Percentiles rank a stretch among this genome's conserved stretches.
Conservation (phyloP, 2,797 vertebrate species). For the Glossophaga mutica region DNA sequence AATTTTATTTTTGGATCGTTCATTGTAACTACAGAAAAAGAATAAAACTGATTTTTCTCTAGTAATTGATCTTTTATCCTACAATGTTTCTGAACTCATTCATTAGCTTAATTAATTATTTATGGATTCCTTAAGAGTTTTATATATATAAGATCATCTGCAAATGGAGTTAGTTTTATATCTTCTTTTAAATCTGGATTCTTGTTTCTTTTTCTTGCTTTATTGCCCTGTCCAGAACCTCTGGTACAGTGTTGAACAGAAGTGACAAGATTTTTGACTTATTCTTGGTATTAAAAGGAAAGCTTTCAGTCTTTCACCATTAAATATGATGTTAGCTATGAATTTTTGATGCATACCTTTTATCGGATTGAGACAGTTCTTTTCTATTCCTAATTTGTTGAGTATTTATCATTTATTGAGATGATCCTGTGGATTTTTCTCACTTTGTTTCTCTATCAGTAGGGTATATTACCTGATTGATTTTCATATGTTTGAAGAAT, state of each 20-base stretch:
- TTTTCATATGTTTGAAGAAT: neutral
- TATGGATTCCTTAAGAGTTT: neutral
- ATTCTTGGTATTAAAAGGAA: neutral
- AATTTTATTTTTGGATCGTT: neutral
- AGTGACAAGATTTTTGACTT: neutral
- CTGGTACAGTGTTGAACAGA: neutral
- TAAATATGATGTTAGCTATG: neutral
- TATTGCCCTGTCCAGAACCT: neutral
- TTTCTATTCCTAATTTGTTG: neutral
- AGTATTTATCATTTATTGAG: neutral
- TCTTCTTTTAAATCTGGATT: neutral
- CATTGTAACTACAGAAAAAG: neutral
- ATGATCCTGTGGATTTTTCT: neutral
- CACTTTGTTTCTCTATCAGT: neutral
- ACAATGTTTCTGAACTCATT: neutral
- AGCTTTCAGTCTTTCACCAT: neutral
- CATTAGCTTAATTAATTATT: neutral
- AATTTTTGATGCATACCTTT: neutral
- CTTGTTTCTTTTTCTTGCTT: neutral
- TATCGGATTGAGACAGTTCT: neutral
- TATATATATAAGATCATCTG: neutral
- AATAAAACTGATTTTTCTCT: neutral
- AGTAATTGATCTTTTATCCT: neutral
- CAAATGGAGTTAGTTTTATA: neutral
- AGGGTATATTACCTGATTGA: neutral